Percentiles rank a stretch among this genome's conserved stretches.
These are phyloP conservation scores for Pampusana beccarii DNA, from an alignment of 2,113 vertebrate species.

Conservation along the genomic window DNA sequence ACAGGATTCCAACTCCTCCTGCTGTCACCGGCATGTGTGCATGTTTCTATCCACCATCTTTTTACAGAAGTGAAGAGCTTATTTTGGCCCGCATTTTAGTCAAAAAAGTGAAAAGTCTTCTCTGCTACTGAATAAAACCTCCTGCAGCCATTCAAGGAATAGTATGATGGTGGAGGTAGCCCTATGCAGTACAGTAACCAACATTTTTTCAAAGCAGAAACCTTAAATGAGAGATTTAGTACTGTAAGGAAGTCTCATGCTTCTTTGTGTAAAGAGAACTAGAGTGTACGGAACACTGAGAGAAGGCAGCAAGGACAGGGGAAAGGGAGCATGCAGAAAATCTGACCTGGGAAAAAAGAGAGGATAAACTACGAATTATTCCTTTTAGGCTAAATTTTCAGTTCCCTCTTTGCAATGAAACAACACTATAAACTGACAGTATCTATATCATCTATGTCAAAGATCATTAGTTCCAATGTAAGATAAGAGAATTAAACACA, in stretches of 20 bases:
- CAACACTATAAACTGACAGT: rapidly evolving
- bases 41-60: not conserved
- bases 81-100: not conserved
- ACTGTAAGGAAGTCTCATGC: not conserved
- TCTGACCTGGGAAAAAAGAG: not conserved
- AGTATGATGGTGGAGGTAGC: not conserved
- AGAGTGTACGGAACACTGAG: not conserved
- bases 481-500: not conserved
- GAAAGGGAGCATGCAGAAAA: not conserved
- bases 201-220: not conserved
- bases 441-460: not conserved
- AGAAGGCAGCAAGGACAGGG: not conserved
- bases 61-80: not conserved
- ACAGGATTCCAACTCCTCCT: no score
- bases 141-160: not conserved
- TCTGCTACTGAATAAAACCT: not conserved
- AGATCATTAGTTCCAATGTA: not conserved
- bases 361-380: not conserved
- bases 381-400: not conserved
- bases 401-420: not conserved
- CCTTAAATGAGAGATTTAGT: not conserved
- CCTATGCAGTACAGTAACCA: not conserved
- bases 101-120: not conserved
- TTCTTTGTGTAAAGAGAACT: not conserved
- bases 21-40: not conserved